Percentiles rank a stretch among this genome's conserved stretches.
phyloP scores from a whole-genome alignment of 2,113 vertebrate species.

The Piaya cayana region DNA sequence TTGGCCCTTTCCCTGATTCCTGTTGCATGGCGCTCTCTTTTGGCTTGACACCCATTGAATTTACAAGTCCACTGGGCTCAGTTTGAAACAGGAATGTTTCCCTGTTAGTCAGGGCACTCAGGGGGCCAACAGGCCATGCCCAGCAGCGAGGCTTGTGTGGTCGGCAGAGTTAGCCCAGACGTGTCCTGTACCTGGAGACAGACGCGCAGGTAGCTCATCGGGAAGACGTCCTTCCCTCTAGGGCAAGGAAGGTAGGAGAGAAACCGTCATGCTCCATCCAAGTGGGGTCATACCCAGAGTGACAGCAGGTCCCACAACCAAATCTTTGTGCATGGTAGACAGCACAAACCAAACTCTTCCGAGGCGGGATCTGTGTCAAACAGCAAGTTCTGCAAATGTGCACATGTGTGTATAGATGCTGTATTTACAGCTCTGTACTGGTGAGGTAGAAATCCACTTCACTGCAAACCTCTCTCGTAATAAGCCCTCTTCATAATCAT shows the following conservation, averaged over 20 bases:
- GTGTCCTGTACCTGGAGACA: background rate
- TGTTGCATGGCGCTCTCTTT: background rate
- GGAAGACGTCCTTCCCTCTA: background rate
- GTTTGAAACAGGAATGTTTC: too few species aligned
- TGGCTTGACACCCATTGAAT: background rate
- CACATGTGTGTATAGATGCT: accelerated
- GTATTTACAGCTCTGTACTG: background rate
- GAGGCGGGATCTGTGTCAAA: background rate
- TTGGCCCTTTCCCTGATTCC: background rate
- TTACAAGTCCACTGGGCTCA: accelerated
- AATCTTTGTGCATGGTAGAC: background rate
- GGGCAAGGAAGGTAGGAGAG: background rate
- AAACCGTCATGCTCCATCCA: background rate
- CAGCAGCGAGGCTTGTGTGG: background rate
- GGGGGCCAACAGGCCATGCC: background rate
- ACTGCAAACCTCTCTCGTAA: background rate
- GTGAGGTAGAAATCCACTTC: background rate
- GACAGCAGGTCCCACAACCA: background rate
- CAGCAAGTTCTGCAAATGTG: background rate
- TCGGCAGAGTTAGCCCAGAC: background rate
- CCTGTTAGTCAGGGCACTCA: background rate
- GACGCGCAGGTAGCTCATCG: background rate
- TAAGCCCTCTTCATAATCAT: background rate
- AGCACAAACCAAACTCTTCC: background rate
- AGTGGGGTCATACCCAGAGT: background rate